phyloP scores from a whole-genome alignment of 2,113 vertebrate species.

The Gymnogyps californianus region DNA sequence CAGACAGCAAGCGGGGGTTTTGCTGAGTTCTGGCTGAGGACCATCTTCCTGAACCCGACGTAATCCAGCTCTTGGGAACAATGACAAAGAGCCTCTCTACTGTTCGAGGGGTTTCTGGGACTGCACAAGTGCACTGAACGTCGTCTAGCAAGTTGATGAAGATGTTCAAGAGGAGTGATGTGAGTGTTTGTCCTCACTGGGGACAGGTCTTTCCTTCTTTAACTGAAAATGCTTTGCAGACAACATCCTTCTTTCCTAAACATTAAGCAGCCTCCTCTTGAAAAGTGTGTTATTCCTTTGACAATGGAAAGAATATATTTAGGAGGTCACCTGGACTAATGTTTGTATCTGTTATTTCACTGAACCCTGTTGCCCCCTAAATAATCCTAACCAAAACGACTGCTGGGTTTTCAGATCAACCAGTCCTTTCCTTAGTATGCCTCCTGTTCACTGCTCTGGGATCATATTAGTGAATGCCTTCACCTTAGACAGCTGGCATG shows the following conservation, averaged over 20 bases:
- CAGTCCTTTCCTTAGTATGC: background rate
- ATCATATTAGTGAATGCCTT: background rate
- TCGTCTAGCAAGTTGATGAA: background rate
- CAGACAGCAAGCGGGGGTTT: background rate
- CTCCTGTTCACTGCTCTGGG: background rate
- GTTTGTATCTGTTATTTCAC: background rate
- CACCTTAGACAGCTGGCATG: background rate
- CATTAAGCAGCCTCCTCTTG: background rate
- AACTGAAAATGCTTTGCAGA: background rate
- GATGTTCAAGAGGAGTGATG: background rate
- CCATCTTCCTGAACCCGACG: background rate
- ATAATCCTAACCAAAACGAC: background rate
- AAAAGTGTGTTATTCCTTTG: background rate
- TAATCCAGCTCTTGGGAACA: background rate
- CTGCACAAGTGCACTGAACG: background rate
- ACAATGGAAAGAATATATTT: background rate
- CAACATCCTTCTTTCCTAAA: background rate
- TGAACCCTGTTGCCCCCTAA: background rate
- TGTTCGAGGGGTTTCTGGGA: background rate
- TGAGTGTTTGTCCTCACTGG: background rate
- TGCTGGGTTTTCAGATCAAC: background rate
- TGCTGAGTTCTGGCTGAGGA: background rate
- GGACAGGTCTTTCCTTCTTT: background rate
- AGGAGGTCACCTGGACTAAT: background rate
- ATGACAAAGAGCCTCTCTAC: background rate